Base-by-base conservation (phyloP, 2,797 vertebrate genomes). In the Potorous gilbertii region DNA sequence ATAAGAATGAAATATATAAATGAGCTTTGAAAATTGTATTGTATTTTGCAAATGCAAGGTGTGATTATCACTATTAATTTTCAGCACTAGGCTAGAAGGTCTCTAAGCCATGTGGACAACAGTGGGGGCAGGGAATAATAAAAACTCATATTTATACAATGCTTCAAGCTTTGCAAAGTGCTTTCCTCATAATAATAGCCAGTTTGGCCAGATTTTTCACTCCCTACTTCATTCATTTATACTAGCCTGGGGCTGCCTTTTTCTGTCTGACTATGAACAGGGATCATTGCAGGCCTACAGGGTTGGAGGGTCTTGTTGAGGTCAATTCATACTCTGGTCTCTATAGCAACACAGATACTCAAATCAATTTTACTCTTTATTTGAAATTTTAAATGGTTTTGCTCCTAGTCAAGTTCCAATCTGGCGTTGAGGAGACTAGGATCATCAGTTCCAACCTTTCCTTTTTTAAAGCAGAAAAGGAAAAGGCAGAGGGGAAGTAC, bases 401-500 rank as follows among this genome's bases (percentile, higher is more conserved):
- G 91, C 62, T 90, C 28, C 90, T 34, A 93, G 31, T 87, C 90
- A 55, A 92, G 29, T n/a, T 89, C 90, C 89, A 54, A 66, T 55
- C 93, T 94, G 6, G 16, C 34, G 59, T 93, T 90, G 40, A 55
- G 29, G n/a, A n/a, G 50, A 11, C 31, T 94, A 40, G 93, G 28
- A 8, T 92, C 56, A 29, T 59, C 40, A 94, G 52, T 92, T 92
- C 10, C 52, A 92, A n/a, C 3, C 10, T 92, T 93, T 91, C 54
- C 18, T 18, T 89, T 93, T 81, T 94, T 81, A 95, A 96, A 96
- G 91, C 92, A 93, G 81, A 94, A 95, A 91, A 56, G n/a, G n/a
- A 54, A 31, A 74, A 90, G 90, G 93, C 0, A 21, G 93, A 89
- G 46, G 55, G 9, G 27, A 57, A 93, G 90, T 50, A 52, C 4